phyloP scores from a whole-genome alignment of 2,888 invertebrate species.

The Priocnemis perturbator region DNA sequence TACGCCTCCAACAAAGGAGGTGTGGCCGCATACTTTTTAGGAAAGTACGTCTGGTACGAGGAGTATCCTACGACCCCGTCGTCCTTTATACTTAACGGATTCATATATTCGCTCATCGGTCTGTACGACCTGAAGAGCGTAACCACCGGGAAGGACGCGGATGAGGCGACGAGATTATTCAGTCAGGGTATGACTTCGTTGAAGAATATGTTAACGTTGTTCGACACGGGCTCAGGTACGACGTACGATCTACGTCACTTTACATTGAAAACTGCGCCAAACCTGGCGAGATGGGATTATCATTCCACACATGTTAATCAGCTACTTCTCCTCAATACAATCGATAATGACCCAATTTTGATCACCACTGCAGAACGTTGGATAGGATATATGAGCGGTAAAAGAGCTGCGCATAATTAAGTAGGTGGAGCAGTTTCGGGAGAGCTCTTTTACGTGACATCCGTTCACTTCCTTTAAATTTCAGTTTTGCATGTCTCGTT shows the following conservation, averaged over 20 bases:
- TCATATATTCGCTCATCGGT: conserved; percentile 97
- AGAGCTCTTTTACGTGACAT: too few species aligned
- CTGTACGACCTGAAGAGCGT: conserved; percentile 94
- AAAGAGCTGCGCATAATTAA: conserved; percentile 94
- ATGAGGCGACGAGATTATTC: conserved; percentile 86
- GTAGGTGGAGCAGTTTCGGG: neutral
- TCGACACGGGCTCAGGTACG: conserved; percentile 96
- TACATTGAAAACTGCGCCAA: conserved; percentile 91
- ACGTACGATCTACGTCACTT: conserved; percentile 97
- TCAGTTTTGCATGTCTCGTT: too few species aligned
- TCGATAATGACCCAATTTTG: conserved; percentile 89
- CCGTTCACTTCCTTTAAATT: too few species aligned
- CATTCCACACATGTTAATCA: conserved; percentile 99
- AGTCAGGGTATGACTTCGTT: conserved; percentile 91
- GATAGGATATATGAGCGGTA: conserved; percentile 97
- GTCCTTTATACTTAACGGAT: conserved; percentile 97
- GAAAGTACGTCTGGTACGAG: conserved; percentile 95
- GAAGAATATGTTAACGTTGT: conserved; percentile 90
- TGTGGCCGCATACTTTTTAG: conserved; percentile 89
- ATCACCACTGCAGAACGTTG: conserved; percentile 91
- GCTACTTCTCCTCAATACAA: conserved; percentile 89
- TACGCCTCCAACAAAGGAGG: conserved; percentile 86
- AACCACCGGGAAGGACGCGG: conserved; percentile 82
- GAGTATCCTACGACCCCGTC: conserved; percentile 98
- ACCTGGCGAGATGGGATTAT: conserved; percentile 98